Evolutionary conservation across 2,797 vertebrate genomes (phyloP), one percentile per base, ranked within the genome.

Genomic region (Myiotriccus ornatus): DNA sequence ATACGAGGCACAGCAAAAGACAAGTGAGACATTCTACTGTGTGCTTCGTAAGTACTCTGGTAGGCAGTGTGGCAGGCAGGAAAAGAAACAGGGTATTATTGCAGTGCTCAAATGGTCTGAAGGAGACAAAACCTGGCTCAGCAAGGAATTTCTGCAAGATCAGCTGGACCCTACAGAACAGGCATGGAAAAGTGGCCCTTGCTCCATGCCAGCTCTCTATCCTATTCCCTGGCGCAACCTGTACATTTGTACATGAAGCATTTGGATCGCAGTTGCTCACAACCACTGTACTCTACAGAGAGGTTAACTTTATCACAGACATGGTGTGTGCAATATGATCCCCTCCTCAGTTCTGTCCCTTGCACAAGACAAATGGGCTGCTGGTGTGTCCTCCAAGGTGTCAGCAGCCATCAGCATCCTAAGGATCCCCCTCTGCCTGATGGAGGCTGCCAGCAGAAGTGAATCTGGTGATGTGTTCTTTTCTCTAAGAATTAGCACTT

Each of bases 391-490:
- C 46, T 60, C 32, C 65, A 71, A 63, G 25, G 10, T 20, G 19
- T 41, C 77, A 56, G 41, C 23, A 60, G 14, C 28, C 37, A 37
- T 5, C 56, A 71, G 16, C 44, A 77, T 27, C 52, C 35, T 50
- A 13, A 50, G 55, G 49, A 83, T 34, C 10, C 18, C 8, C 2
- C 12, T n/a, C 75, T 67, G 4, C 8, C 10, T 39, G 12, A 19
- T 44, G 39, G 25, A 75, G n/a, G 16, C 21, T 50, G 22, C n/a
- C 44, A 37, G 10, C 32, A 68, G 46, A 74, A 71, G 7, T 64
- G 2, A 70, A 57, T 39, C 17, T 62, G 24, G 9, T 41, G 2
- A 4, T 0, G 0, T 27, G 2, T 2, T 16, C 53, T 64, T 60
- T 67, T 12, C 19, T 68, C 10, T 22, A 46, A 49, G 13, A 90